Conservation (phyloP, 2,888 invertebrate genomes). For the Mesorhabditis belari region DNA sequence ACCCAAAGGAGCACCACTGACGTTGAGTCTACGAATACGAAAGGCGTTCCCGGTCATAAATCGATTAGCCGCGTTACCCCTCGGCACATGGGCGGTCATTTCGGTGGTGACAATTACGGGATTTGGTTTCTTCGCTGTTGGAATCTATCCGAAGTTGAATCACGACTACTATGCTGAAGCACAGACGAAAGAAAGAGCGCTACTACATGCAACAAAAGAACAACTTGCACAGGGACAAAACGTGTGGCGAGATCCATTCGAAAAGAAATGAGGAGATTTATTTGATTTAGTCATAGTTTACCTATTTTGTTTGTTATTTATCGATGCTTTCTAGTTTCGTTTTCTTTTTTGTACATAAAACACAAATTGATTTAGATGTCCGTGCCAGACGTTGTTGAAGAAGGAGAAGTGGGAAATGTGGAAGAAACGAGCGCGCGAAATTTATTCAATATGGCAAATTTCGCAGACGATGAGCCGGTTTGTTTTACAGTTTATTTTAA, state of each 20-base stretch:
- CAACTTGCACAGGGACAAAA: slow-evolving; percentile 35
- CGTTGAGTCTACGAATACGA: slow-evolving; percentile 33
- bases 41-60: slow-evolving; percentile 26
- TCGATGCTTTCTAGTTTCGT: too few relatives aligned
- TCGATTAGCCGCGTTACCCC: slow-evolving; percentile 18
- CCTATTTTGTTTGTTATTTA: too few relatives aligned
- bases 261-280: slow-evolving; percentile 14
- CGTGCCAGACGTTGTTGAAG: slow-evolving; percentile 11
- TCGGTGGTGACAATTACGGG: slow-evolving; percentile 28
- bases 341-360: too few relatives aligned
- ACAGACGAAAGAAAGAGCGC: slow-evolving; percentile 38
- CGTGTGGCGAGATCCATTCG: slow-evolving; percentile 45
- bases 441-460: slow-evolving; percentile 23
- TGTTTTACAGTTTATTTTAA: background rate
- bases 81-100: slow-evolving; percentile 40
- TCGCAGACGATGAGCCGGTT: slow-evolving; percentile 12
- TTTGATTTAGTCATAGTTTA: too few relatives aligned
- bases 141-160: slow-evolving; percentile 34
- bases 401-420: slow-evolving; percentile 16
- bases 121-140: slow-evolving; percentile 36
- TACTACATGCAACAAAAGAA: slow-evolving; percentile 30
- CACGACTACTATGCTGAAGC: slow-evolving; percentile 40
- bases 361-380: too few relatives aligned
- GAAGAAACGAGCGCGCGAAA: slow-evolving; percentile 35
- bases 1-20: slow-evolving; percentile 43